Evolutionary conservation across 23 tunicate genomes (phyloP).

Genomic region (Styela clava): DNA sequence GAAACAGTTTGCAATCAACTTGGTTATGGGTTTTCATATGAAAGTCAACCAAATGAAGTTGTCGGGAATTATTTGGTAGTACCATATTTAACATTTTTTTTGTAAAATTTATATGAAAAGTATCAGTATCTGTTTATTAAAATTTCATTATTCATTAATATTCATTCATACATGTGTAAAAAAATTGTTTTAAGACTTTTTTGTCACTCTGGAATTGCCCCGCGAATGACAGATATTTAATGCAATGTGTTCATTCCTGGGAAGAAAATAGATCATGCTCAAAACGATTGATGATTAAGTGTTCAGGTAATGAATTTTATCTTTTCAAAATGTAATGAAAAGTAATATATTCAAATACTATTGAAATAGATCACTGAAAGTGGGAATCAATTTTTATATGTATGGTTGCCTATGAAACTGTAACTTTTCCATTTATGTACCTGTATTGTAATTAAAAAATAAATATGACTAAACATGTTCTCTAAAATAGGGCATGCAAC

Average conservation of each 20-base stretch:
- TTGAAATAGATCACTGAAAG: no score
- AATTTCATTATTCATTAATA: no score
- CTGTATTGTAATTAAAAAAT: no score
- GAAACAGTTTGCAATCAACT: conserved; percentile 11
- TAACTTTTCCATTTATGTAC: no score
- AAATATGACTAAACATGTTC: no score
- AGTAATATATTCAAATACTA: no score
- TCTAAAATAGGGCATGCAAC: no score
- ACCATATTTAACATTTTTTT: background rate
- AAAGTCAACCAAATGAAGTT: background rate
- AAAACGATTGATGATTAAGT: background rate
- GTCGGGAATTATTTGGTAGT: conserved; percentile 5
- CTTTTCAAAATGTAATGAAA: no score
- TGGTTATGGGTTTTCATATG: background rate
- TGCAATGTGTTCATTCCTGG: conserved; percentile 19
- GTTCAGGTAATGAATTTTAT: conserved; percentile 29
- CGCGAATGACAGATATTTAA: background rate
- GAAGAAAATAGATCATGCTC: conserved; percentile 7
- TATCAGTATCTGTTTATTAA: no score
- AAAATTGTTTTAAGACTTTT: background rate
- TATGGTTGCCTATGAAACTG: no score
- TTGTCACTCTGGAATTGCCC: background rate
- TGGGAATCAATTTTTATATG: no score
- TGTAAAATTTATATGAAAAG: background rate
- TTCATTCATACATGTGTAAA: no score